phyloP scores from a whole-genome alignment of 2,888 invertebrate species.

The Hypomecis atomaria region DNA sequence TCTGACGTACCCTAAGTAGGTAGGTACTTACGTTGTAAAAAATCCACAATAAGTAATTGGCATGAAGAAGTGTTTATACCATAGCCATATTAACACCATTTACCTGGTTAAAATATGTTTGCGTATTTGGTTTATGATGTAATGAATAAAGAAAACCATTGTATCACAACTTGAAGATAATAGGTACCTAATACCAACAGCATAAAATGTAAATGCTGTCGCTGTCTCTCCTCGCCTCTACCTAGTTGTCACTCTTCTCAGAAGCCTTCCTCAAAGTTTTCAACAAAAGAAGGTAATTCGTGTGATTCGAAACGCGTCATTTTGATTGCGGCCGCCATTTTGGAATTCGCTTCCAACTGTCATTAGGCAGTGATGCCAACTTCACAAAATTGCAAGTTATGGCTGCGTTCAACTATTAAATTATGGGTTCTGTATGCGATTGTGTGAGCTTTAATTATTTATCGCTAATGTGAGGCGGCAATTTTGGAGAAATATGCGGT shows the following conservation, averaged over 20 bases:
- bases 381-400: slow-evolving; percentile 77
- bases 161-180: too few relatives aligned
- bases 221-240: slow-evolving; percentile 23
- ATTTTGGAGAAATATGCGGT: slow-evolving; percentile 45
- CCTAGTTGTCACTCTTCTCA: not conserved
- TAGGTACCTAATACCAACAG: too few relatives aligned
- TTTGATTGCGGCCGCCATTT: slow-evolving; percentile 74
- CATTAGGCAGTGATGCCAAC: slow-evolving; percentile 81
- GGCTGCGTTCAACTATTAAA: slow-evolving; percentile 76
- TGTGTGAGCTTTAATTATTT: slow-evolving; percentile 64
- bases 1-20: too few relatives aligned
- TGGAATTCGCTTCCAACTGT: slow-evolving; percentile 74
- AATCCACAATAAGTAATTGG: too few relatives aligned
- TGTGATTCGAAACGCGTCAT: slow-evolving; percentile 76
- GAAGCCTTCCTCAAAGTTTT: slow-evolving; percentile 24
- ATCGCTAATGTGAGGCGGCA: slow-evolving; percentile 60
- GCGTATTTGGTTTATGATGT: too few relatives aligned
- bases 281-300: slow-evolving; percentile 69
- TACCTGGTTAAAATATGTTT: too few relatives aligned
- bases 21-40: too few relatives aligned
- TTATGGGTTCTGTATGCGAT: slow-evolving; percentile 67
- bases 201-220: too few relatives aligned
- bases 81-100: too few relatives aligned
- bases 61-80: too few relatives aligned
- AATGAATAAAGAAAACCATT: too few relatives aligned